Evolutionary conservation across 2,888 invertebrate species (phyloP).

Genomic region (Chironomus tentans): DNA sequence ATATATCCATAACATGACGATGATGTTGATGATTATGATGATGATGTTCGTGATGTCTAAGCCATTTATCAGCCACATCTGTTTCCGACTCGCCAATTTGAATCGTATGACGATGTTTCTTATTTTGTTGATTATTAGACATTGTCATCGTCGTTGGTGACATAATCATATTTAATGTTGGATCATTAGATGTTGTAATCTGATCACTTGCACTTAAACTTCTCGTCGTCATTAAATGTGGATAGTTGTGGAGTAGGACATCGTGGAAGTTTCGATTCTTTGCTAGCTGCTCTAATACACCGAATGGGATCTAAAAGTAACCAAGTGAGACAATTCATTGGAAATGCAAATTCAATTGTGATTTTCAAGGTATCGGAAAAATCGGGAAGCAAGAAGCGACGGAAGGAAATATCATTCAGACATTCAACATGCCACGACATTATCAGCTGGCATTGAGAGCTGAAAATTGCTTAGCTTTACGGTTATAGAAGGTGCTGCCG

Average conservation of each 20-base stretch:
- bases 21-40: background rate
- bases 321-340: too few species aligned
- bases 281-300: slow-evolving; percentile 64
- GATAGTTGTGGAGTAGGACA: slow-evolving; percentile 64
- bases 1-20: slow-evolving; percentile 39
- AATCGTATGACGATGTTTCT: slow-evolving; percentile 21
- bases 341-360: too few species aligned
- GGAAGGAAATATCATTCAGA: too few species aligned
- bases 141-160: slow-evolving; percentile 19
- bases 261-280: slow-evolving; percentile 61
- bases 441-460: too few species aligned
- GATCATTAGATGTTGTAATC: slow-evolving; percentile 42
- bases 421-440: too few species aligned
- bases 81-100: slow-evolving; percentile 23
- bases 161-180: slow-evolving; percentile 31
- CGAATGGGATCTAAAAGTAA: slow-evolving; percentile 50
- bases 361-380: too few species aligned
- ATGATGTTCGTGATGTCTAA: slow-evolving; percentile 6
- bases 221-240: slow-evolving; percentile 59
- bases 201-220: slow-evolving; percentile 55
- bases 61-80: slow-evolving; percentile 18
- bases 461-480: too few species aligned
- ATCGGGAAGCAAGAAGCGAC: too few species aligned
- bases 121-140: background rate
- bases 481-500: too few species aligned